A percentile compares a stretch with the other conserved stretches of the same genome.
These are phyloP conservation scores for Centruroides sculpturatus DNA, from an alignment of 1,140 invertebrate genomes.

Conservation along the genomic window DNA sequence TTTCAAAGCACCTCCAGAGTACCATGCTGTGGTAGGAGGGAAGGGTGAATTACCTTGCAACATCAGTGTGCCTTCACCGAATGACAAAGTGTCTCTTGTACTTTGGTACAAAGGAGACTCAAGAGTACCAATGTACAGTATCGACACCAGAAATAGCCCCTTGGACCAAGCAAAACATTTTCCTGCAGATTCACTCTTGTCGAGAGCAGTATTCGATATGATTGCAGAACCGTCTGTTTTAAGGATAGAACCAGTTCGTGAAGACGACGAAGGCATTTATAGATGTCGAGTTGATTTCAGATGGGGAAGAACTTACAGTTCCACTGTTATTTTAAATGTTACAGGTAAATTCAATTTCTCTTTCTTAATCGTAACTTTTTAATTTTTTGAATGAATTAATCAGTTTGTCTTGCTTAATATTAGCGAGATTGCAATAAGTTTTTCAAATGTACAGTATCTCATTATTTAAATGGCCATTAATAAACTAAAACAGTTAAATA, in stretches of 20 bases:
- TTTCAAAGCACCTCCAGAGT: constrained; percentile 6
- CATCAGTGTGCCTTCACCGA: constrained; percentile 51
- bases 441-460: no score
- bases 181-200: constrained; percentile 8
- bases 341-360: constrained; percentile 49
- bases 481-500: no score
- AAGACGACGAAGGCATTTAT: constrained; percentile 19
- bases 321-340: constrained; percentile 57
- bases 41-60: constrained; percentile 68
- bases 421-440: not conserved
- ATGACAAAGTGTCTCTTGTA: constrained; percentile 76
- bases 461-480: no score
- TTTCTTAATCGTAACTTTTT: not conserved
- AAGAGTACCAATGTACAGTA: constrained; percentile 68
- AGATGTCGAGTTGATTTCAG: constrained; percentile 51
- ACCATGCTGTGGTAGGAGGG: constrained; percentile 50
- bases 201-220: constrained; percentile 16
- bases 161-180: constrained; percentile 19
- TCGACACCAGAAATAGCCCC: constrained; percentile 16
- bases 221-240: constrained; percentile 31
- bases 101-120: constrained; percentile 72
- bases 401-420: not conserved
- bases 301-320: constrained; percentile 61
- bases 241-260: constrained; percentile 9
- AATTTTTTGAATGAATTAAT: not conserved